A percentile compares a stretch with the other conserved stretches of the same genome.
These are phyloP conservation scores for Patella ulyssiponensis DNA, from an alignment of 2,888 invertebrate species.

Conservation along the genomic window DNA sequence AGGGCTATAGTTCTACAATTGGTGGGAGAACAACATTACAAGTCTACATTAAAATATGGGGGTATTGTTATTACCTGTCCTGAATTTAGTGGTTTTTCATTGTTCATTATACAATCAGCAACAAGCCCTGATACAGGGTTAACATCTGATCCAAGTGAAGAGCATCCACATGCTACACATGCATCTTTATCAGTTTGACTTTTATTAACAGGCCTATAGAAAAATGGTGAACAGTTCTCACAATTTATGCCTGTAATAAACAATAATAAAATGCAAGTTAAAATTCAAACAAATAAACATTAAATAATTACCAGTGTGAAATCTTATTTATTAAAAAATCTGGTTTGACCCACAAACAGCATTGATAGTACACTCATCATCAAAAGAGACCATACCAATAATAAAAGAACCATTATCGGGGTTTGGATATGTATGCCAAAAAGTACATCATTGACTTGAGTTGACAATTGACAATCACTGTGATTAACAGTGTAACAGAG, in stretches of 20 bases:
- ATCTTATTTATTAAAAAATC: too few relatives aligned
- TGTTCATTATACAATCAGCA: constrained; percentile 56
- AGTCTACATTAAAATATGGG: too few relatives aligned
- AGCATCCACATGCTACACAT: constrained; percentile 77
- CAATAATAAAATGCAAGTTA: not conserved
- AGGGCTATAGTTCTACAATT: too few relatives aligned
- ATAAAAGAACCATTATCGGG: too few relatives aligned
- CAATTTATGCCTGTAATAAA: constrained; percentile 86
- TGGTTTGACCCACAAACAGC: too few relatives aligned
- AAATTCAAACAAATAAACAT: not conserved
- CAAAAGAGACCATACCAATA: too few relatives aligned
- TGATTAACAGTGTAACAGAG: too few relatives aligned
- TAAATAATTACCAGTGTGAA: not conserved
- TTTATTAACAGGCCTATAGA: constrained; percentile 85
- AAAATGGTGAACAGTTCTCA: constrained; percentile 89
- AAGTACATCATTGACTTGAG: too few relatives aligned
- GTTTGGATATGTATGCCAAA: too few relatives aligned
- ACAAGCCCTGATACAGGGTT: constrained; percentile 38
- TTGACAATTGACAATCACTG: too few relatives aligned
- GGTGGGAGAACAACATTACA: too few relatives aligned
- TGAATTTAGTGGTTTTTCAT: constrained; percentile 25
- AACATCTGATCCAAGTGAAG: constrained; percentile 80
- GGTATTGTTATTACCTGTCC: not conserved
- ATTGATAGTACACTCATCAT: too few relatives aligned
- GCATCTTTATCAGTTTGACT: constrained; percentile 89